These are phyloP conservation scores for Thamnophis sirtalis DNA, from an alignment of 2,113 vertebrate species.

Conservation along the genomic window DNA sequence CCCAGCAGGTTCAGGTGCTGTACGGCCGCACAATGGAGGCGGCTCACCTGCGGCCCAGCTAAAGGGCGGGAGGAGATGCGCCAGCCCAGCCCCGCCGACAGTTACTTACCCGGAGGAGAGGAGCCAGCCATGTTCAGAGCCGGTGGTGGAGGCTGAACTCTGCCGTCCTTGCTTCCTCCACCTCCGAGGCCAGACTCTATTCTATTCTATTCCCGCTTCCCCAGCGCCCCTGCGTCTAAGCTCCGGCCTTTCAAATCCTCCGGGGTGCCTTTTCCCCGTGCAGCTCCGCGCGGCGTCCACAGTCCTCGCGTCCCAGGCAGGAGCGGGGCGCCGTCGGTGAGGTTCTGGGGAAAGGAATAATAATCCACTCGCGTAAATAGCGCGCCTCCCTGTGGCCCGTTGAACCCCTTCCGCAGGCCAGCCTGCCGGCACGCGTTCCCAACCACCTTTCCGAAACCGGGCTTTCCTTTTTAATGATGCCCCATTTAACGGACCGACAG, in stretches of 20 bases:
- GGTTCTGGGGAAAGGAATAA: neutral
- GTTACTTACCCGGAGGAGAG: constrained; percentile 54
- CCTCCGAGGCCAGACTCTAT: neutral
- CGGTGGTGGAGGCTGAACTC: constrained; percentile 6
- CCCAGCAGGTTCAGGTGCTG: neutral
- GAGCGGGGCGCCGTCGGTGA: neutral
- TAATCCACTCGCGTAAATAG: neutral
- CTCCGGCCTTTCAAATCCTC: neutral
- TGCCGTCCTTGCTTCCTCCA: neutral
- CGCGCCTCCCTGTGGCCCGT: neutral
- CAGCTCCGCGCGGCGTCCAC: neutral
- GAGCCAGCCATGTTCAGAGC: constrained; percentile 49
- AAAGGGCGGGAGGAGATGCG: too few relatives aligned
- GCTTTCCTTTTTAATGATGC: neutral
- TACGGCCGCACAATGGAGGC: neutral
- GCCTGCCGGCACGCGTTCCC: neutral
- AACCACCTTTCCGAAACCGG: constrained; percentile 21
- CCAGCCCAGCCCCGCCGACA: neutral
- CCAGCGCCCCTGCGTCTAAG: neutral
- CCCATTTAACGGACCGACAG: constrained; percentile 51
- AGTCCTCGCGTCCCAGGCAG: neutral
- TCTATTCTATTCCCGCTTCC: too few relatives aligned
- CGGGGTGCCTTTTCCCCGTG: neutral
- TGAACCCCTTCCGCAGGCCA: neutral
- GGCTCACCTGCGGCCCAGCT: constrained; percentile 15